phyloP scores from a whole-genome alignment of 35 echinoderm and acorn worm species.

The Eucidaris tribuloides region DNA sequence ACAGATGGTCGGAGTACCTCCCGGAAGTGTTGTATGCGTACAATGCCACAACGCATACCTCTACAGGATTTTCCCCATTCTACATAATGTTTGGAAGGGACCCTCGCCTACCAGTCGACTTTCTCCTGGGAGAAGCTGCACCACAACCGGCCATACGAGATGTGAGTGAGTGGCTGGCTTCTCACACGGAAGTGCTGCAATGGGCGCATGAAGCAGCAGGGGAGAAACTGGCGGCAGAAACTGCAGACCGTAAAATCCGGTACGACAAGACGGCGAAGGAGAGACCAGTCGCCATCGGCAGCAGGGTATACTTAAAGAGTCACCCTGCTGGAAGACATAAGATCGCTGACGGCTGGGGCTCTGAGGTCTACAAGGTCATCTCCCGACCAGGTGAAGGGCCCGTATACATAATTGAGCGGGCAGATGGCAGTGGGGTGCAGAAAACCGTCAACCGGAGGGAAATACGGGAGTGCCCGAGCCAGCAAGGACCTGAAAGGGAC shows the following conservation, averaged over 20 bases:
- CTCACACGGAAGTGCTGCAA: background rate
- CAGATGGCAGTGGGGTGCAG: background rate
- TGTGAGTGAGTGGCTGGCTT: background rate
- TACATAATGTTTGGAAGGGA: constrained; percentile 55
- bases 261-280: constrained; percentile 1
- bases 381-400: constrained; percentile 32
- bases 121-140: background rate
- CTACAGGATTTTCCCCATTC: constrained; percentile 25
- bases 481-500: too few species aligned
- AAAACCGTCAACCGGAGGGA: constrained; percentile 48
- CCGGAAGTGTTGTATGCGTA: constrained; percentile 27
- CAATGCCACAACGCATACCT: constrained; percentile 38
- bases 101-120: constrained; percentile 30
- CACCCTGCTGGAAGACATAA: background rate
- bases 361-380: background rate
- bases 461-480: too few species aligned
- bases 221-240: background rate
- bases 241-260: background rate
- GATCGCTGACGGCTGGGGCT: constrained; percentile 3
- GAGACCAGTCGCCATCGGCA: background rate
- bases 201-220: background rate
- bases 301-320: background rate
- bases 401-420: constrained; percentile 39
- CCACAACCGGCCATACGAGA: background rate
- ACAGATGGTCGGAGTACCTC: background rate